Evolutionary conservation across 1,140 invertebrate species (phyloP).

Genomic region (Heliconius melpomene): DNA sequence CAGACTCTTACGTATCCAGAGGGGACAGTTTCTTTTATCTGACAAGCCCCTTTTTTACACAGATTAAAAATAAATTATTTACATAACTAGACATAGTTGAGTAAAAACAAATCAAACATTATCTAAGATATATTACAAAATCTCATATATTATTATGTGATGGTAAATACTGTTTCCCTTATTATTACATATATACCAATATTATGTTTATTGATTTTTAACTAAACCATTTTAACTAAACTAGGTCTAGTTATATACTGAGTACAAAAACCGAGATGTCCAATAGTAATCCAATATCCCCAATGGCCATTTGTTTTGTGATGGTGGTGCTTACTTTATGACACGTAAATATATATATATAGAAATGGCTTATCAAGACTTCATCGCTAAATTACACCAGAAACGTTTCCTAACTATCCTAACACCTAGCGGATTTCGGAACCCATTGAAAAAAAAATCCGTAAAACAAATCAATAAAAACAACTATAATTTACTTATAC

Average conservation of each 20-base stretch:
- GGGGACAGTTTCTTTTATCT: neutral
- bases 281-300: slow-evolving; percentile 1
- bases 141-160: neutral
- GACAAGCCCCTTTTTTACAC: neutral
- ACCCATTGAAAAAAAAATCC: slow-evolving; percentile 55
- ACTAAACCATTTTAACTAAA: neutral
- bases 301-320: slow-evolving; percentile 19
- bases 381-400: slow-evolving; percentile 36
- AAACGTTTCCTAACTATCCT: slow-evolving; percentile 49
- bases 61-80: neutral
- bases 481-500: slow-evolving; percentile 77
- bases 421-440: slow-evolving; percentile 46
- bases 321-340: slow-evolving; percentile 47
- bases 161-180: neutral
- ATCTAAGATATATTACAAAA: no score
- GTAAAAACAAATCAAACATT: neutral
- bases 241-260: slow-evolving; percentile 9
- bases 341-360: slow-evolving; percentile 41
- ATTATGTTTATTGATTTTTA: neutral
- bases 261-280: slow-evolving; percentile 20
- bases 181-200: no score
- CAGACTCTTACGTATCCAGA: neutral
- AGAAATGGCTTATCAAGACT: slow-evolving; percentile 58
- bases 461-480: slow-evolving; percentile 67
- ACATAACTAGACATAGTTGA: neutral